Evolutionary conservation across 2,797 vertebrate species (phyloP), one percentile per base, ranked within the genome.

Genomic region (Todus mexicanus): DNA sequence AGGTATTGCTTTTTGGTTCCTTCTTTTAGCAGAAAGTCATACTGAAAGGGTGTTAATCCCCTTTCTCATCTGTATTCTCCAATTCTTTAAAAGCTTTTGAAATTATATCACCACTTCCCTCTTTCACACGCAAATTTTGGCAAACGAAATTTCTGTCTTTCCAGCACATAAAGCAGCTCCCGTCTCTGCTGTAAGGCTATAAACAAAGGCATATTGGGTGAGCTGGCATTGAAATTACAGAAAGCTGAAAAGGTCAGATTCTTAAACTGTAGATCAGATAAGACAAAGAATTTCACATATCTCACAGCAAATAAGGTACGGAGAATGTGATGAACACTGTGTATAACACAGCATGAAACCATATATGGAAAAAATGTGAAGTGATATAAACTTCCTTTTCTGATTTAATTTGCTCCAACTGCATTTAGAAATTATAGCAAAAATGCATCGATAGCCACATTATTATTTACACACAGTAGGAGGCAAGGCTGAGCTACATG

Each of bases 211-310:
- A 85, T 72, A 83, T 51, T 85, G 92, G 89, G 56, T 81, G 76
- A 92, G 60, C 84, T 70, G 85, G 84, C 87, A 85, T 40, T 81
- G 82, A 93, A 91, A 93, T 91, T 88, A 95, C 76, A 78, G 76
- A 73, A 70, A 94, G 84, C 82, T 89, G 93, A 91, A 95, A 96
- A 96, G 96, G 95, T 96, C 95, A 96, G 76, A 84, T 72, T 87
- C 90, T 81, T 91, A 95, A 95, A 91, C 95, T 84, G 73, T 76
- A 80, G 79, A 95, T 94, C 87, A 94, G 89, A 93, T 92, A 89
- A 93, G 93, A 95, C 90, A 90, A 93, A 94, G 76, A 66, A 91
- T 81, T 91, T 89, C 82, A 86, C 73, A 86, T 92, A 83, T 81
- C 89, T 95, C 84, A 89, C 72, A 91, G 92, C 82, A 92, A 87